Evolutionary conservation across 2,113 vertebrate genomes (phyloP).

Genomic region (Desmodus rotundus): DNA sequence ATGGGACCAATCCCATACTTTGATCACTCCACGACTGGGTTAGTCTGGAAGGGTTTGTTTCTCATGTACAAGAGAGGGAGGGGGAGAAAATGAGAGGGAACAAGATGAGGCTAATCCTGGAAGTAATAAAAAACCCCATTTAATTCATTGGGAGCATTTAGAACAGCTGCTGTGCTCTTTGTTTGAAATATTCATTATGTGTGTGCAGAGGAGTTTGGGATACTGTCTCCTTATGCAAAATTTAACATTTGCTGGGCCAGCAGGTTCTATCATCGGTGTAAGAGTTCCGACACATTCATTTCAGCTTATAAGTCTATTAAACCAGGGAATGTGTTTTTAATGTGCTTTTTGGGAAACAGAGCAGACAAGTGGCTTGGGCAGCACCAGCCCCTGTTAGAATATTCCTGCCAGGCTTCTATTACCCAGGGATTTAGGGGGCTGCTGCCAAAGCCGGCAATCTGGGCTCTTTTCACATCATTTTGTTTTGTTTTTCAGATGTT

Average conservation of each 20-base stretch:
- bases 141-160: conserved; percentile 28
- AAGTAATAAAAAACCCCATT: background rate
- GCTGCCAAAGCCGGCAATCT: background rate
- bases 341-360: conserved; percentile 44
- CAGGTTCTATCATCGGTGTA: background rate
- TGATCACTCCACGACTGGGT: background rate
- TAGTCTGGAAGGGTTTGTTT: background rate
- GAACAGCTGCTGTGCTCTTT: background rate
- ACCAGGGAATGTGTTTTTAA: conserved; percentile 57
- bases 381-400: background rate
- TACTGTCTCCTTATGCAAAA: background rate
- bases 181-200: conserved; percentile 61
- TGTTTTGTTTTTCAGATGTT: background rate
- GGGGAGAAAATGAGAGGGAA: background rate
- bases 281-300: conserved; percentile 8
- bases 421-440: background rate
- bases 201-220: conserved; percentile 6
- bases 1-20: fast-evolving
- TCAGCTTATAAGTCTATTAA: conserved; percentile 31
- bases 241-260: background rate
- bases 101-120: background rate
- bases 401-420: conserved; percentile 29
- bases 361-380: background rate
- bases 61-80: background rate
- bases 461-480: background rate